Percentiles rank a stretch among this genome's conserved stretches.
Conservation (phyloP, 2,113 vertebrate genomes). For the Brienomyrus longianalis region DNA sequence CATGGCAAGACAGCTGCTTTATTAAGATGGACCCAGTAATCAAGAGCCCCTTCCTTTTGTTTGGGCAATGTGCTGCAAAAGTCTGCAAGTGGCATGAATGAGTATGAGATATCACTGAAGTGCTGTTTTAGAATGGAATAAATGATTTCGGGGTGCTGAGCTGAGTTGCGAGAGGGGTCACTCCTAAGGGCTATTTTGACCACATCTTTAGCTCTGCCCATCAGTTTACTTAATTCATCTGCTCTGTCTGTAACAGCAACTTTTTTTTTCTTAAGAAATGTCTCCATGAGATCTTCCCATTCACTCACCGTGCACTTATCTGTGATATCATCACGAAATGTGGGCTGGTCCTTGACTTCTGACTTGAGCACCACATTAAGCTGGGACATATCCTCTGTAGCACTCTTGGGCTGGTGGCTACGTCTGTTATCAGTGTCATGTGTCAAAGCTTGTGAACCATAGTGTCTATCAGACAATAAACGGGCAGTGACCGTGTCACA, state of each 20-base stretch:
- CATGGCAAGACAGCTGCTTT: background rate
- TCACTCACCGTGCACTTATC: constrained; percentile 26
- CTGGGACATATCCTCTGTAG: background rate
- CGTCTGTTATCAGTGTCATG: background rate
- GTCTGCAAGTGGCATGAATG: constrained; percentile 17
- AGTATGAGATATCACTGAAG: constrained; percentile 18
- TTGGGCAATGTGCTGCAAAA: constrained; percentile 18
- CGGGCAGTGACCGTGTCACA: background rate
- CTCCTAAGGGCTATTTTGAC: constrained; percentile 25
- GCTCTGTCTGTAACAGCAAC: constrained; percentile 3
- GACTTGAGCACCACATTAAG: background rate
- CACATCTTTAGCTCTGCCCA: constrained; percentile 15
- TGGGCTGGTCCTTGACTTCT: background rate
- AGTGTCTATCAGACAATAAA: background rate
- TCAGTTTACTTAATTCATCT: constrained; percentile 13
- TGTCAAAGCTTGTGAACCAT: background rate
- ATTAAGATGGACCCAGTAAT: constrained; percentile 30
- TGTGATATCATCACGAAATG: constrained; percentile 13
- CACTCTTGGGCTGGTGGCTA: background rate
- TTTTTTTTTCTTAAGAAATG: constrained; percentile 25
- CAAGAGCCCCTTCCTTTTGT: background rate
- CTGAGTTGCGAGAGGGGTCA: constrained; percentile 14
- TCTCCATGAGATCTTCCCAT: constrained; percentile 28
- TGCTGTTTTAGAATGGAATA: constrained; percentile 10
- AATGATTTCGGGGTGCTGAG: constrained; percentile 17